Base-by-base conservation (phyloP, 92 coral and sea anemone genomes). In the Epizoanthus rinbou region DNA sequence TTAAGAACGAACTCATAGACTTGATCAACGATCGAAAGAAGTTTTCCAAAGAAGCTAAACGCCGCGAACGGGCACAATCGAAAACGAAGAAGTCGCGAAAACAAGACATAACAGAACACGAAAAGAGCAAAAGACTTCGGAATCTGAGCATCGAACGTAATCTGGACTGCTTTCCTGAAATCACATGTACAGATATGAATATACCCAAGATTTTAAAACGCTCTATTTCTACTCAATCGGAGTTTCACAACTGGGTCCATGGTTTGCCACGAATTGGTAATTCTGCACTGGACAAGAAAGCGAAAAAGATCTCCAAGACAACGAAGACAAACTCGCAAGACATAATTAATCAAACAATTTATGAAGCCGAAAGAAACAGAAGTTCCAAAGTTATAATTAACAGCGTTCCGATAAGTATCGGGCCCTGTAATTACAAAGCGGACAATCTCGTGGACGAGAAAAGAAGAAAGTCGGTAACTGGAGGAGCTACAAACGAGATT, bases 161-260 rank as follows among this genome's bases (percentile, higher is more conserved):
- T 23, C 59, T 56, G 3, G 88, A 86, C 53, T 31, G 65, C 78
- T 81, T 86, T 19, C 95, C 93, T 11, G 80, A 79, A 4, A 50
- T 91, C 35, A 91, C 95, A 1, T 89, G 95, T 54, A 91, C 92
- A 1, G 84, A 63, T 3, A 85, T 90, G 4, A 91, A 91, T 72
- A 79, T 91, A 5, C 95, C 95, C 1, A 76, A 68, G 79, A 91
- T 91, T 16, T 86, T 91, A 90, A 86, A 88, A 66, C 84, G 95
- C 18, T 86, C 88, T 28, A 71, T 91, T 31, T 91, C 95, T n/a
- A 89, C 47, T 54, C 87, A 91, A 67, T 88, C 92, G 14, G 91
- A 91, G 73, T 89, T 75, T 37, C 90, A 91, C 62, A 89, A 91
- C 80, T 91, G 95, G 95, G 58, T 89, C 5, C 74, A 85, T 25